phyloP scores from a whole-genome alignment of 1,140 invertebrate genomes.

The Tribolium castaneum region DNA sequence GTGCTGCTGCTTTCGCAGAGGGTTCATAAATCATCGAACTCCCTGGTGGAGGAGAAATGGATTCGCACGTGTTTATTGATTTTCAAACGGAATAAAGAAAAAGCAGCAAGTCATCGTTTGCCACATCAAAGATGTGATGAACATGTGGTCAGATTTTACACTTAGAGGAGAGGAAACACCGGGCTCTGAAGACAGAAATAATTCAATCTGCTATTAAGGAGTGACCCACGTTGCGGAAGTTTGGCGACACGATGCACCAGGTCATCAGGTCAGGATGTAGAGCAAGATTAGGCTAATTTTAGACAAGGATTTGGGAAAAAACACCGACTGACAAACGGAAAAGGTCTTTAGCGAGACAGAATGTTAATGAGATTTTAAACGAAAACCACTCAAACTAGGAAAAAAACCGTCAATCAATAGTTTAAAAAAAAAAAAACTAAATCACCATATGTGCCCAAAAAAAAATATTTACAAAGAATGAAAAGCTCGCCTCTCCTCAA shows the following conservation, averaged over 20 bases:
- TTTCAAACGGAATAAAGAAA: background rate
- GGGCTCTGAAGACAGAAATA: slow-evolving; percentile 30
- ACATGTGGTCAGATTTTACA: slow-evolving; percentile 31
- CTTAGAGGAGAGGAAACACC: slow-evolving; percentile 17
- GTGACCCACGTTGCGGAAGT: slow-evolving; percentile 15
- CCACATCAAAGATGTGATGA: slow-evolving; percentile 18
- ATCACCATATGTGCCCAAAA: too few species aligned
- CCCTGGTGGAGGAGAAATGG: background rate
- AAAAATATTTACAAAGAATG: too few species aligned
- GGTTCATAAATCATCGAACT: background rate
- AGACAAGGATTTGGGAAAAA: too few species aligned
- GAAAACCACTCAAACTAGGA: too few species aligned
- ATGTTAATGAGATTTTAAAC: too few species aligned
- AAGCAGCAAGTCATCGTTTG: slow-evolving; percentile 13
- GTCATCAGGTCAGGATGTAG: slow-evolving; percentile 34
- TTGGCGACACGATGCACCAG: slow-evolving; percentile 13
- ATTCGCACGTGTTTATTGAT: slow-evolving; percentile 31
- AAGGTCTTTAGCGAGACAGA: too few species aligned
- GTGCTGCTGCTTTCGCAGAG: background rate
- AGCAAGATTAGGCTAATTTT: slow-evolving; percentile 6
- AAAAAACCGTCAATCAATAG: too few species aligned
- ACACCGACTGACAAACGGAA: too few species aligned
- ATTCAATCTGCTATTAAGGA: slow-evolving; percentile 10
- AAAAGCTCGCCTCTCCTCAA: too few species aligned
- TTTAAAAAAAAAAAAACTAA: too few species aligned